A percentile compares a stretch with the other conserved stretches of the same genome.
These are phyloP conservation scores for Tautogolabrus adspersus DNA, from an alignment of 2,113 vertebrate genomes.

Conservation along the genomic window DNA sequence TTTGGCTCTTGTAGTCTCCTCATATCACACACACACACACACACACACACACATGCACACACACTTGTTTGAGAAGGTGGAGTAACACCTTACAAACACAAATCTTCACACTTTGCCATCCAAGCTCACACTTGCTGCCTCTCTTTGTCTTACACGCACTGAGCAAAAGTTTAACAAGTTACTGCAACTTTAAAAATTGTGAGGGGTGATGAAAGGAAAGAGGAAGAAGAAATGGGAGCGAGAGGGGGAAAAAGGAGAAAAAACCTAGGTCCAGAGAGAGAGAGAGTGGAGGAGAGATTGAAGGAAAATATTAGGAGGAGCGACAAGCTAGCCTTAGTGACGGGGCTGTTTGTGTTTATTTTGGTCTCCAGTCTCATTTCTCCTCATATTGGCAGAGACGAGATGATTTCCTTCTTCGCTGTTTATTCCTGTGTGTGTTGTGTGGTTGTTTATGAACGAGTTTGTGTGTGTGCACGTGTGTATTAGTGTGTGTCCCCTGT, in stretches of 20 bases:
- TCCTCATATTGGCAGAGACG: conserved; percentile 62
- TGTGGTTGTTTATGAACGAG: background rate
- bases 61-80: background rate
- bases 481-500: background rate
- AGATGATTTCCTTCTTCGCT: conserved; percentile 55
- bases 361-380: conserved; percentile 63
- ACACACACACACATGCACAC: conserved; percentile 17
- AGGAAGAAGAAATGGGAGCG: conserved; percentile 12
- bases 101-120: conserved; percentile 8
- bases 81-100: conserved; percentile 24
- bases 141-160: background rate
- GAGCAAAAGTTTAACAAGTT: conserved; percentile 14
- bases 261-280: background rate
- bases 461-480: conserved; percentile 1
- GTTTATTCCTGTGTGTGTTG: conserved; percentile 64
- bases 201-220: conserved; percentile 4
- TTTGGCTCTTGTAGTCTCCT: conserved; percentile 49
- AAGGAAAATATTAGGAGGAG: conserved; percentile 55
- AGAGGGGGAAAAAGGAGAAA: background rate
- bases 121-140: background rate
- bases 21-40: conserved; percentile 23
- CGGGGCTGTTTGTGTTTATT: conserved; percentile 68
- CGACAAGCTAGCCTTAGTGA: conserved; percentile 52
- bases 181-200: conserved; percentile 23
- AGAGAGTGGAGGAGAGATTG: conserved; percentile 23